Percentiles rank a stretch among this genome's conserved stretches.
phyloP scores from a whole-genome alignment of 2,888 invertebrate species.

The Epiblema foenella region DNA sequence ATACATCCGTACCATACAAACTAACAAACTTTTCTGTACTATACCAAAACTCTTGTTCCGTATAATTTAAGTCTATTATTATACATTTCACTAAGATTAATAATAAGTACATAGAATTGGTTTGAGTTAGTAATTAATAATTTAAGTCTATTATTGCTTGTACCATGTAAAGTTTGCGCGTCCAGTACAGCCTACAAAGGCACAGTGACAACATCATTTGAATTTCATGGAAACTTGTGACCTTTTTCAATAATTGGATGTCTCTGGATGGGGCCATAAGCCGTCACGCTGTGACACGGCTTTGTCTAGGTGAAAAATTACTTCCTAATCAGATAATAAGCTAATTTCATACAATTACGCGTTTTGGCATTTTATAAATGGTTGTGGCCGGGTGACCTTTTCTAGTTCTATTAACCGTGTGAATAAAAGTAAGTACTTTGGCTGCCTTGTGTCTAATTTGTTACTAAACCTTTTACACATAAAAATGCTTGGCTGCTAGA shows the following conservation, averaged over 20 bases:
- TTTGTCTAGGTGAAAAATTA: constrained; percentile 67
- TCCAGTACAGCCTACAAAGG: background rate
- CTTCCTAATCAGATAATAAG: constrained; percentile 77
- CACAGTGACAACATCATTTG: background rate
- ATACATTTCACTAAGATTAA: too few species aligned
- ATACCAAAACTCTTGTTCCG: background rate
- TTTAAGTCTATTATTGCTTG: background rate
- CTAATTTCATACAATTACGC: constrained; percentile 52
- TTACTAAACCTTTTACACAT: background rate
- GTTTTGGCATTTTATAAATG: constrained; percentile 46
- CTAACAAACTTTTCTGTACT: background rate
- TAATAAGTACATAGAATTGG: too few species aligned
- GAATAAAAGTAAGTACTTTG: background rate
- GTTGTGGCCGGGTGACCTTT: constrained; percentile 46
- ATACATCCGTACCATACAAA: constrained; percentile 48
- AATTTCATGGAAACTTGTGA: background rate
- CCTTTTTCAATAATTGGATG: constrained; percentile 1
- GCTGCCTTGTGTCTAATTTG: background rate
- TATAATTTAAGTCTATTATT: background rate
- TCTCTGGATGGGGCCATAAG: constrained; percentile 49
- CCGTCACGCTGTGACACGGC: constrained; percentile 56
- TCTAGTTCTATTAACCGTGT: constrained; percentile 36
- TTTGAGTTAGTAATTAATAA: too few species aligned
- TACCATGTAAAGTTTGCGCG: background rate
- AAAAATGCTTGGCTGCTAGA: constrained; percentile 4